Conservation (phyloP, 2,888 invertebrate genomes). For the Cenopis cana region DNA sequence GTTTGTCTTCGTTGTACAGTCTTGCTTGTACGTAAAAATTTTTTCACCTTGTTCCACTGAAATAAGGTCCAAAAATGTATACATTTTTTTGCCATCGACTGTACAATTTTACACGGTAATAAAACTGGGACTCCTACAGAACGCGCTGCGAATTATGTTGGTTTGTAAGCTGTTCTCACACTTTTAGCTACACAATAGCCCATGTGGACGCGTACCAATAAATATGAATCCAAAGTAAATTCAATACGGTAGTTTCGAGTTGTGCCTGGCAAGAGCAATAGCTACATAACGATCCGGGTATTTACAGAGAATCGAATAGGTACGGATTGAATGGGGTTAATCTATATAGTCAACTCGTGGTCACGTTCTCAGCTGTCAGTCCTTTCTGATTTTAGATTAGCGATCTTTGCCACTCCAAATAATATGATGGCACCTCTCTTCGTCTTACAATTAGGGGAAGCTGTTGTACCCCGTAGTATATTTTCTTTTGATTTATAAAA, state of each 20-base stretch:
- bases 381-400: not conserved
- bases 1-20: constrained; percentile 51
- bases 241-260: not conserved
- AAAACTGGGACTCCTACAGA: constrained; percentile 44
- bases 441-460: too few relatives aligned
- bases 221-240: not conserved
- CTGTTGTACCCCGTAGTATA: too few relatives aligned
- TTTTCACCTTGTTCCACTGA: too few relatives aligned
- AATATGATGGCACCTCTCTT: too few relatives aligned
- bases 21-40: constrained; percentile 30
- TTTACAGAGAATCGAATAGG: constrained; percentile 32
- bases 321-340: constrained; percentile 29
- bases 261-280: constrained; percentile 35
- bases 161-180: not conserved
- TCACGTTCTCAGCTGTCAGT: not conserved
- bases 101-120: constrained; percentile 44
- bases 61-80: too few relatives aligned
- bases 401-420: not conserved
- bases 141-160: not conserved
- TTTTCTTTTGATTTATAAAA: too few relatives aligned
- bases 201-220: not conserved
- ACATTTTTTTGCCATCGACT: too few relatives aligned
- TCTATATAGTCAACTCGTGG: constrained; percentile 10
- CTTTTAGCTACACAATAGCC: not conserved
- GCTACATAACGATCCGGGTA: constrained; percentile 13